Evolutionary conservation across 2,888 invertebrate species (phyloP), one percentile per base, ranked within the genome.

Genomic region (Spatulosminthurus flaviceps): DNA sequence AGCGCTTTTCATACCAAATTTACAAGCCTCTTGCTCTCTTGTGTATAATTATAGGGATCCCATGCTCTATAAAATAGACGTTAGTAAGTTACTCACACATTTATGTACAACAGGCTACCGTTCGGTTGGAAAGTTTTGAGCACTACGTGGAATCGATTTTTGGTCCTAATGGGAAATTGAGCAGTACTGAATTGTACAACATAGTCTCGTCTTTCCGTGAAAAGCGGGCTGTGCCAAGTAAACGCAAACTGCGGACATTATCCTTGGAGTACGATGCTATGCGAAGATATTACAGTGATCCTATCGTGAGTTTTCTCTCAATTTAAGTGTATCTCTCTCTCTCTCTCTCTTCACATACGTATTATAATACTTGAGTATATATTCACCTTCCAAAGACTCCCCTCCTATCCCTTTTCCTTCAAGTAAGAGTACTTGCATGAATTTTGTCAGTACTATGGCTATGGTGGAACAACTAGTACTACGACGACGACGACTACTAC

Each of bases 71-170:
- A 51, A 19, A 34, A 1, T 51, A 51, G 51, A 51, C 16, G 51
- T 19, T 51, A 51, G 7, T 51, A 19, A 51, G 51, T 51, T 51
- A 51, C 51, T 34, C 51, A n/a, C 16, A 16, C 51, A 51, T 51
- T 51, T 60, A 71, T 66, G 26, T 22, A 51, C 51, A 51, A 26
- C 88, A 93, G 91, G 89, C 96, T 71, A 93, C 93, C 86, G 92
- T 93, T 4, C 91, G 96, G 80, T 90, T 92, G 13, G 95, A 97
- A 89, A 97, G 96, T 1, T 92, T 97, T 85, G 97, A 98, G 86
- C 91, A 92, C 83, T 92, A 95, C 87, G 91, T 95, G 73, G 95
- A 96, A 87, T 91, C 91, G 29, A 89, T 94, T 81, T 95, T 97
- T 87, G 95, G 95, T 0, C 93, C 94, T 1, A 91, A 92, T 81